Conservation (phyloP, 1,140 invertebrate genomes). For the Hypothenemus hampei region DNA sequence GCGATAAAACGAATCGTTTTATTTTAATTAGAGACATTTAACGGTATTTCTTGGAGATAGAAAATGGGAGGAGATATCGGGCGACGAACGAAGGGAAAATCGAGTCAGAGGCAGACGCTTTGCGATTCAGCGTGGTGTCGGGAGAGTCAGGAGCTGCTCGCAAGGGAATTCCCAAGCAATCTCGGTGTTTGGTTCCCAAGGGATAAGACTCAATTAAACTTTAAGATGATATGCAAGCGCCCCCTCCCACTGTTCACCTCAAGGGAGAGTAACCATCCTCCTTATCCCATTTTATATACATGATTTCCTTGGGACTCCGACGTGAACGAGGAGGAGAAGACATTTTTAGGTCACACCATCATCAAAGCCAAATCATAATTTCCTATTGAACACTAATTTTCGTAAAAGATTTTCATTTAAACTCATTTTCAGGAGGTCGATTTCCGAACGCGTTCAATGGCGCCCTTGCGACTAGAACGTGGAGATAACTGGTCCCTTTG, state of each 20-base stretch:
- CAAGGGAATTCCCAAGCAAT: slow-evolving; percentile 49
- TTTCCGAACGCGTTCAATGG: slow-evolving; percentile 25
- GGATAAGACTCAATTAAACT: slow-evolving; percentile 64
- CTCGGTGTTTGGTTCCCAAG: slow-evolving; percentile 51
- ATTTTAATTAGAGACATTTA: not conserved
- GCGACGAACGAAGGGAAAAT: slow-evolving; percentile 19
- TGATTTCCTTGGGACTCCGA: slow-evolving; percentile 14
- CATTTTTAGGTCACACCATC: slow-evolving; percentile 16
- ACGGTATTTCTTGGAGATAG: not conserved
- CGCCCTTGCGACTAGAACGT: slow-evolving; percentile 23
- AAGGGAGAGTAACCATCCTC: slow-evolving; percentile 14
- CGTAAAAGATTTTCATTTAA: slow-evolving; percentile 12
- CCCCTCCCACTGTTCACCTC: slow-evolving; percentile 20
- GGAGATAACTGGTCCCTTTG: slow-evolving; percentile 42
- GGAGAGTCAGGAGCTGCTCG: slow-evolving; percentile 43
- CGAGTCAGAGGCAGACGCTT: slow-evolving; percentile 27
- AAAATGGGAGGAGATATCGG: slow-evolving; percentile 6
- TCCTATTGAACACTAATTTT: not conserved
- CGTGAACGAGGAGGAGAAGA: slow-evolving; percentile 5
- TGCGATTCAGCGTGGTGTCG: slow-evolving; percentile 31
- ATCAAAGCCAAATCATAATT: not conserved
- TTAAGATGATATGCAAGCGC: slow-evolving; percentile 63
- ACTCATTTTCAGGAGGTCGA: slow-evolving; percentile 18
- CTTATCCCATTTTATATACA: slow-evolving; percentile 26
- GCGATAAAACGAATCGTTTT: not conserved